Base-by-base conservation (phyloP, 1,140 invertebrate genomes). In the Ectropis grisescens region DNA sequence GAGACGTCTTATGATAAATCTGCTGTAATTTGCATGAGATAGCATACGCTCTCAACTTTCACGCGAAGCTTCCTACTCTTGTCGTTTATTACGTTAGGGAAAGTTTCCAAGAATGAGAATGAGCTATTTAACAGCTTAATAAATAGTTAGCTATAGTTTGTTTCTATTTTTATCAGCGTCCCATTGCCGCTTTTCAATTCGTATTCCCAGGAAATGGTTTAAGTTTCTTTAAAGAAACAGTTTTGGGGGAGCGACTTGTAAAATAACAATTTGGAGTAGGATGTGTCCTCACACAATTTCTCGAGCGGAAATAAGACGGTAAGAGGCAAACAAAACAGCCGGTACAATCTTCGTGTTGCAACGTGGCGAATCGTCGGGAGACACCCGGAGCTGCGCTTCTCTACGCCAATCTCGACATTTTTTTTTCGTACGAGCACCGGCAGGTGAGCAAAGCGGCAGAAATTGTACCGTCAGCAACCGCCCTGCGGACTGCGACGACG, bases 1-100 rank as follows among this genome's bases (percentile, higher is more conserved):
- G 70, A 75, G 72, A 75, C 71, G 70, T 78, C 67, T 78, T 76
- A 81, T 81, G 75, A 81, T 81, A 81, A 81, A 81, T 81, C 75
- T 81, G 53, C 62, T 58, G 72, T 75, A 81, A 81, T 81, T 81
- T 81, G 72, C 75, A 81, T 81, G 72, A 80, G 71, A 81, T 76
- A 76, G 72, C 75, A 81, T 81, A 81, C 72, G 75, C 72, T 74
- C 59, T 68, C 69, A 78, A 78, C 68, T 81, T 78, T 80, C 64
- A 65, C 64, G 70, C 60, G 64, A 57, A 72, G 61, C 71, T 76
- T 67, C 59, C 61, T 68, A 67, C 65, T 74, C 66, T 69, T 74
- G 75, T 66, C 70, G 67, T 76, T 78, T 78, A 81, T 76, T 76
- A 81, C 75, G 59, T 75, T 71, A 70, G 53, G 59, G 52, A 71